A percentile compares a stretch with the other conserved stretches of the same genome.
Conservation (phyloP, 1,140 invertebrate species). For the Drosophila bipectinata region DNA sequence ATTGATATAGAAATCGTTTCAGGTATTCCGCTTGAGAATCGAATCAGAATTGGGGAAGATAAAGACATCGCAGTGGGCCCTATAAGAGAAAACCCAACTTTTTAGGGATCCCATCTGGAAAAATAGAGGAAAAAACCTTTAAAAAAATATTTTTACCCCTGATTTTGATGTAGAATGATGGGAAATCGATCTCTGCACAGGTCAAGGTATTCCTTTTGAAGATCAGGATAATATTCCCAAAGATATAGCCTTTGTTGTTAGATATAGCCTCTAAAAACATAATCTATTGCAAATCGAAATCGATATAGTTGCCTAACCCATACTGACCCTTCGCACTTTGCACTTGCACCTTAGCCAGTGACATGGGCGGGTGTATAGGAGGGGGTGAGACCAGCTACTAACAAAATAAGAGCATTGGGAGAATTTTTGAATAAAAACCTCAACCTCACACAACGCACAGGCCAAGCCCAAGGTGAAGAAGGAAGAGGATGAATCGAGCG, state of each 20-base stretch:
- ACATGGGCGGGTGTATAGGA: neutral
- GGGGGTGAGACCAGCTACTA: neutral
- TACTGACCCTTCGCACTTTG: neutral
- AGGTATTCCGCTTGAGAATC: too few relatives aligned
- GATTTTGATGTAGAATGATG: too few relatives aligned
- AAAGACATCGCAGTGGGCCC: too few relatives aligned
- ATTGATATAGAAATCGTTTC: too few relatives aligned
- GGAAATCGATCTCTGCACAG: too few relatives aligned
- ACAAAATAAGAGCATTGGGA: neutral
- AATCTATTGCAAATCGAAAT: neutral
- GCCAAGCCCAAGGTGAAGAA: constrained; percentile 50
- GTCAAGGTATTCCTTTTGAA: too few relatives aligned
- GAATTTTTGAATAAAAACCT: neutral
- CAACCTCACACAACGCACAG: constrained; percentile 28
- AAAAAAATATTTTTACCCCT: too few relatives aligned
- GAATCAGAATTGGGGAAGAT: too few relatives aligned
- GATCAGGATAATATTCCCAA: neutral
- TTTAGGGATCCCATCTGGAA: too few relatives aligned
- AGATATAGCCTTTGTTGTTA: neutral
- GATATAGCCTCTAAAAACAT: too few relatives aligned
- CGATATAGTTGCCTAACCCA: neutral
- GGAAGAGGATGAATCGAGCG: constrained; percentile 69
- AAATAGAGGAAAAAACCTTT: too few relatives aligned
- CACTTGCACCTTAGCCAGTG: constrained; percentile 11
- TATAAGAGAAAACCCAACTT: too few relatives aligned